These are phyloP conservation scores for Semnornis frantzii DNA, from an alignment of 2,113 vertebrate species.

Conservation along the genomic window DNA sequence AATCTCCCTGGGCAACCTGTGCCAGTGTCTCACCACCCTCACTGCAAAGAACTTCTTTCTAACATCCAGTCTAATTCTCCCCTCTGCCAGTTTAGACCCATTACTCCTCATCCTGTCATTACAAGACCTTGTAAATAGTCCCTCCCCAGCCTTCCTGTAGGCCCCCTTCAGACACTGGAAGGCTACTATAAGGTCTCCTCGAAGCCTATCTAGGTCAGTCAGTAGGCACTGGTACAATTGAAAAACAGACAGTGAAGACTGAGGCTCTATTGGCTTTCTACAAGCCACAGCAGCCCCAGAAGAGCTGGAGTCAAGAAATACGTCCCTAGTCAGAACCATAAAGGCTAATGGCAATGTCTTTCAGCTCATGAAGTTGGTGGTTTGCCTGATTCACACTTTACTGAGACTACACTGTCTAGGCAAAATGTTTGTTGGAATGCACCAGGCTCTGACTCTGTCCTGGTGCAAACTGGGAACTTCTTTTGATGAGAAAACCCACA, in stretches of 20 bases:
- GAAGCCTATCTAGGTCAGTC: not conserved
- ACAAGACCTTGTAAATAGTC: no score
- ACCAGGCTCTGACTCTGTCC: not conserved
- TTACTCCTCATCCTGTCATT: no score
- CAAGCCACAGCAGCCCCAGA: not conserved
- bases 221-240: not conserved
- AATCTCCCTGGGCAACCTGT: no score
- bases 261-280: not conserved
- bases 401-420: not conserved
- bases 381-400: not conserved
- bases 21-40: no score
- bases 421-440: not conserved
- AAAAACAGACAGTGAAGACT: not conserved
- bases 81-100: no score
- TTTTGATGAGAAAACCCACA: not conserved
- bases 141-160: no score
- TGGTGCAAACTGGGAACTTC: not conserved
- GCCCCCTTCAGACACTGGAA: no score
- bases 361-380: not conserved
- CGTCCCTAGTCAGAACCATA: not conserved
- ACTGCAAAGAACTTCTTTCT: no score
- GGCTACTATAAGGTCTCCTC: no score
- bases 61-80: no score
- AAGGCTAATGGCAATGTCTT: not conserved
- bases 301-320: not conserved